phyloP scores from a whole-genome alignment of 2,113 vertebrate species.

The Gymnogyps californianus region DNA sequence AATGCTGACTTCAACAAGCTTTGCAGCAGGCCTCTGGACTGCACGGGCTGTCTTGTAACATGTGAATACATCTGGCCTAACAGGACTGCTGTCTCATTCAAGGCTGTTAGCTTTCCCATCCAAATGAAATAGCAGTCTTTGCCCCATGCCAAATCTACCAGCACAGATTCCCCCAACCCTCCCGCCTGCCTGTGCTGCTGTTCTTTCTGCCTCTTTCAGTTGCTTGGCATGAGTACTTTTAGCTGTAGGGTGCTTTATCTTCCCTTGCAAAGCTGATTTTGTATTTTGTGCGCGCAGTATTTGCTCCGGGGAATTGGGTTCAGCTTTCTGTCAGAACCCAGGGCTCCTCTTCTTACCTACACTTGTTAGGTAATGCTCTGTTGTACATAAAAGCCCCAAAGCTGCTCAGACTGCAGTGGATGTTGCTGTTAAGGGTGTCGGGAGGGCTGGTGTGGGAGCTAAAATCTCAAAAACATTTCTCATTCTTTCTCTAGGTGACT shows the following conservation, averaged over 20 bases:
- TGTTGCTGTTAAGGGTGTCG: neutral
- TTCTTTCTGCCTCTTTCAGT: neutral
- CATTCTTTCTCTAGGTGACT: neutral
- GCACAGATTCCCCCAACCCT: neutral
- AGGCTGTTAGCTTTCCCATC: neutral
- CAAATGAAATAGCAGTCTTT: neutral
- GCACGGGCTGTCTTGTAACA: neutral
- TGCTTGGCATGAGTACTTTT: neutral
- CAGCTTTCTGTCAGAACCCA: neutral
- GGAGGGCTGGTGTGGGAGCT: neutral
- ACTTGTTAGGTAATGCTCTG: neutral
- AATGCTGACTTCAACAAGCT: neutral
- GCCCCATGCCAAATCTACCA: neutral
- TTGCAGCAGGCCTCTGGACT: neutral
- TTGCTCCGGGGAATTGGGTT: neutral
- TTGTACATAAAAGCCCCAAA: neutral
- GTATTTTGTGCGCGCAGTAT: neutral
- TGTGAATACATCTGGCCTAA: neutral
- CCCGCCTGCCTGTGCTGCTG: neutral
- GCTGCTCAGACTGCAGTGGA: neutral
- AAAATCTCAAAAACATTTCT: neutral
- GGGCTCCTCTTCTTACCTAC: neutral
- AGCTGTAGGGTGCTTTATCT: neutral
- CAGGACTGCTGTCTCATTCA: neutral
- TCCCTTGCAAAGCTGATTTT: neutral